Evolutionary conservation across 2,888 invertebrate genomes (phyloP).

Genomic region (Antitype chi): DNA sequence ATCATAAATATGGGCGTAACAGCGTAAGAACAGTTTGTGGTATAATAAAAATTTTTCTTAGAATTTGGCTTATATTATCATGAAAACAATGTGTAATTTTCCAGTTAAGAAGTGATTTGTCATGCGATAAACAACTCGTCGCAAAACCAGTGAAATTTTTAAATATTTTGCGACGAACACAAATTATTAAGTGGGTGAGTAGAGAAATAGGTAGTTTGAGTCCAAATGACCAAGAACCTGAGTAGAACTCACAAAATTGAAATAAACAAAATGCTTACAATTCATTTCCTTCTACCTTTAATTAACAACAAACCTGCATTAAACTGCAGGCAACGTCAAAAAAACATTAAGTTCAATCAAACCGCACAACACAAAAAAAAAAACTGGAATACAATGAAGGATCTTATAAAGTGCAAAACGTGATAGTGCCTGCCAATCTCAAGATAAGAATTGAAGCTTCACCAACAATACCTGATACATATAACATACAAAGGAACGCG

Average conservation of each 20-base stretch:
- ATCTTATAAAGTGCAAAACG: conserved; percentile 46
- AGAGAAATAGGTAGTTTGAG: not conserved
- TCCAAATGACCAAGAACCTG: too few relatives aligned
- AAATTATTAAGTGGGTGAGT: not conserved
- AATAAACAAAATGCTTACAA: not conserved
- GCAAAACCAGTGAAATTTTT: not conserved
- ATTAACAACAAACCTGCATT: not conserved
- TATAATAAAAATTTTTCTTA: not conserved
- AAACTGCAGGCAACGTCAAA: not conserved
- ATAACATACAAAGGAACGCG: conserved; percentile 32
- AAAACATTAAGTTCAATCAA: not conserved
- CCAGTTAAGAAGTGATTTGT: not conserved
- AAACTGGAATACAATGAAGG: not conserved
- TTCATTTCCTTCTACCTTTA: not conserved
- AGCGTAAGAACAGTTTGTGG: not conserved
- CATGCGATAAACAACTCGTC: too few relatives aligned
- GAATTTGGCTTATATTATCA: not conserved
- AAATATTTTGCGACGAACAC: too few relatives aligned
- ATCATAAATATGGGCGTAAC: too few relatives aligned
- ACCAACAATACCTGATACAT: conserved; percentile 43
- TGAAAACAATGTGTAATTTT: not conserved
- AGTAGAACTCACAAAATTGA: too few relatives aligned
- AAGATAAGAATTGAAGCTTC: conserved; percentile 54
- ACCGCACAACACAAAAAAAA: conserved; percentile 6
- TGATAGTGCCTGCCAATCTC: conserved; percentile 44